Conservation (phyloP, 1,140 invertebrate genomes). For the Drosophila repleta region DNA sequence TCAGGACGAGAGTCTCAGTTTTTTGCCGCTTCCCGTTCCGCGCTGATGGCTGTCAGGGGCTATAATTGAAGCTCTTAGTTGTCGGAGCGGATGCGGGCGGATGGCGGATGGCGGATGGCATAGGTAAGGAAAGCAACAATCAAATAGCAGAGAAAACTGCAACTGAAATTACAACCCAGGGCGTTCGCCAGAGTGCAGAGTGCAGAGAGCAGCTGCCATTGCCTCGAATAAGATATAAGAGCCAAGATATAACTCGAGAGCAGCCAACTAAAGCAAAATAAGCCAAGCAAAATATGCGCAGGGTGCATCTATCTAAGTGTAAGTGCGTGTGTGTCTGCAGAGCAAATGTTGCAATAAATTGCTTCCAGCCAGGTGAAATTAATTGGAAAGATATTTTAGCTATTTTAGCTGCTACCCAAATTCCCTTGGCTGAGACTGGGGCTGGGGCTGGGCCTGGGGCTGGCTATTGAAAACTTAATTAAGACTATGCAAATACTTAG, state of each 20-base stretch:
- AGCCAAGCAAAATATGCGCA: conserved; percentile 55
- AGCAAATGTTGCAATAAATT: conserved; percentile 77
- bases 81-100: conserved; percentile 8
- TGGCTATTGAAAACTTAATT: conserved; percentile 62
- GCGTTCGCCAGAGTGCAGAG: conserved; percentile 34
- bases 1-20: not conserved
- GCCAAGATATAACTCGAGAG: conserved; percentile 52
- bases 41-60: conserved; percentile 47
- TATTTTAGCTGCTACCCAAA: conserved; percentile 51
- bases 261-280: conserved; percentile 55
- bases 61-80: conserved; percentile 75
- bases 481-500: conserved; percentile 26
- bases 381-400: conserved; percentile 77
- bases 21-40: conserved; percentile 14
- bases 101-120: not conserved
- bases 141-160: conserved; percentile 65
- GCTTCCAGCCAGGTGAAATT: conserved; percentile 69
- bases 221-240: conserved; percentile 59
- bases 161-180: conserved; percentile 75
- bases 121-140: conserved; percentile 59
- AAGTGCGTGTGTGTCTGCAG: not conserved
- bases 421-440: too few species aligned
- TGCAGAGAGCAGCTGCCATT: conserved; percentile 26
- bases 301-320: not conserved
- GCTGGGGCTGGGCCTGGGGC: too few species aligned